Evolutionary conservation across 23 tunicate genomes (phyloP).

Genomic region (Oikopleura albicans): DNA sequence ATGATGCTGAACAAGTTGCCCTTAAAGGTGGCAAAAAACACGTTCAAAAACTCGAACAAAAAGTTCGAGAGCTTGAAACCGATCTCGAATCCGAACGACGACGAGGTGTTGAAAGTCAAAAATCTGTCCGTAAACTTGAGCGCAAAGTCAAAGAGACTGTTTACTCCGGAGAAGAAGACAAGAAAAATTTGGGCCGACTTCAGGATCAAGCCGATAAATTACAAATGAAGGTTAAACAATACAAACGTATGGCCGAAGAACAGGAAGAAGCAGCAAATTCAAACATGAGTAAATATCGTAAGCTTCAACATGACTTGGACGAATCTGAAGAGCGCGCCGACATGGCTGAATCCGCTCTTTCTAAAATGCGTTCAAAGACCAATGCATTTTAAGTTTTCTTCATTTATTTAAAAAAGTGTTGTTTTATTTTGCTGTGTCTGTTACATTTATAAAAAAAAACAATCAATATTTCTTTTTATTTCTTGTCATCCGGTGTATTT

Average conservation of each 20-base stretch:
- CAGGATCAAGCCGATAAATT: conserved; percentile 67
- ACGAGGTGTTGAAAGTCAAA: conserved; percentile 71
- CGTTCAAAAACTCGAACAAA: conserved; percentile 18
- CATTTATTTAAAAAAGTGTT: no score
- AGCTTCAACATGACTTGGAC: conserved; percentile 75
- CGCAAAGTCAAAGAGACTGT: conserved; percentile 59
- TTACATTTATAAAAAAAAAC: no score
- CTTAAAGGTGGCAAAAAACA: conserved; percentile 26
- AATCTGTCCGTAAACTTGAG: conserved; percentile 80
- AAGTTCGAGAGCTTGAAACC: conserved; percentile 33
- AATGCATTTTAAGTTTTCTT: no score
- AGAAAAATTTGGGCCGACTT: conserved; percentile 68
- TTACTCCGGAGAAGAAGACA: background rate
- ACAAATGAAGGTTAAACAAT: conserved; percentile 44
- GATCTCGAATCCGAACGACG: conserved; percentile 78
- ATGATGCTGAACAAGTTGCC: conserved; percentile 97
- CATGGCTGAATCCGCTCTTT: conserved; percentile 91
- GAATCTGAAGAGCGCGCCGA: conserved; percentile 95
- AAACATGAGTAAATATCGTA: conserved; percentile 66
- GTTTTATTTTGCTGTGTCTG: no score
- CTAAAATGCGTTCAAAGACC: no score
- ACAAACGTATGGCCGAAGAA: conserved; percentile 95
- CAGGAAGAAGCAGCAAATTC: conserved; percentile 73
- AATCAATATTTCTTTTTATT: no score
- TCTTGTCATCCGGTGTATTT: no score